These are phyloP conservation scores for Sciurus carolinensis DNA, from an alignment of 2,797 vertebrate species.

Conservation along the genomic window DNA sequence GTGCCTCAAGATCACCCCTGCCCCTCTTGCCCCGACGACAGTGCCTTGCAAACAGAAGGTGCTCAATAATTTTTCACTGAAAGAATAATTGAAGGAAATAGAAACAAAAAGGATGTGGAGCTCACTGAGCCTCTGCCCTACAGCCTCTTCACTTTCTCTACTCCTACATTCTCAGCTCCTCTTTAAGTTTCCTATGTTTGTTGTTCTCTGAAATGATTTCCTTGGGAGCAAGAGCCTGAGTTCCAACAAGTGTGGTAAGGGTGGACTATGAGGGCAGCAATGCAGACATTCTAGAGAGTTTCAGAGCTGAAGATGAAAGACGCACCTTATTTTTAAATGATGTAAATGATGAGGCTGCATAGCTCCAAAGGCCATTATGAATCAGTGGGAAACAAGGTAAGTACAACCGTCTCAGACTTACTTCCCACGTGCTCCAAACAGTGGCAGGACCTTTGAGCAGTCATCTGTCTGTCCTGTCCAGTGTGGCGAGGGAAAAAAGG, in stretches of 20 bases:
- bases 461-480: background rate
- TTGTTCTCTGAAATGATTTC: background rate
- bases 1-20: background rate
- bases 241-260: background rate
- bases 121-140: background rate
- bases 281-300: background rate
- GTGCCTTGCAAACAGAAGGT: background rate
- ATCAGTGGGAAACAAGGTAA: background rate
- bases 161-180: background rate
- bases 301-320: background rate
- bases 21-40: background rate
- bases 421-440: background rate
- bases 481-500: background rate
- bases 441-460: accelerated
- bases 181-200: background rate
- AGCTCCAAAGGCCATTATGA: background rate
- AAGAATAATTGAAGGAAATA: conserved; percentile 25
- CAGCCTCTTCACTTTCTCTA: background rate
- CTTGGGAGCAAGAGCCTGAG: background rate
- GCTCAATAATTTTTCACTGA: background rate
- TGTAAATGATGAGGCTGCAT: background rate
- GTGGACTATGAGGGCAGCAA: background rate
- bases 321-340: conserved; percentile 5
- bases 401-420: background rate
- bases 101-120: background rate